Base-by-base conservation (phyloP, 1,140 invertebrate genomes). In the Drosophila suzukii region DNA sequence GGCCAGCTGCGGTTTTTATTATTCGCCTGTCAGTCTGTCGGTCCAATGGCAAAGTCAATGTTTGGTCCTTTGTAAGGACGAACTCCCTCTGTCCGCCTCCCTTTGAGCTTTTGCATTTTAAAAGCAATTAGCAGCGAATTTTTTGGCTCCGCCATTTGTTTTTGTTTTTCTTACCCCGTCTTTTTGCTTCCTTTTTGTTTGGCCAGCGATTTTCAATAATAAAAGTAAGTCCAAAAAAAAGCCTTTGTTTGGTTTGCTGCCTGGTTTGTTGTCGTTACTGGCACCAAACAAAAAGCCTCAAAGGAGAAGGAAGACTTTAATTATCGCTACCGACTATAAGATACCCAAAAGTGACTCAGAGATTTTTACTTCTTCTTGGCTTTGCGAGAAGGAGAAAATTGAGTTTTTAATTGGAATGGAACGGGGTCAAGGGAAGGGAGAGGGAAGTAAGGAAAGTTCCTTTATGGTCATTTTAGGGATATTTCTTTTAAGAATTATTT, bases 71-170 rank as follows among this genome's bases (percentile, higher is more conserved):
- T 63, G 66, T 78, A 27, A 36, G 38, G 39, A 36, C 43, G 36
- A 32, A 49, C 60, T 58, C 12, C 49, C 47, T 36, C 61, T 56
- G 47, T 51, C 54, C 34, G 61, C 41, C 54, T 39, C 58, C 41
- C 54, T 39, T 43, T 46, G 54, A 74, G 79, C 83, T 83, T 88
- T 86, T 86, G 80, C 83, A 89, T 88, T 88, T 89, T 88, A 88
- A 88, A 88, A 88, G 84, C 83, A 88, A 88, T 88, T 88, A 88
- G 83, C 83, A 88, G 83, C 67, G 76, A 81, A 89, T 86, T 86
- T 86, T 86, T 86, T 83, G 83, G 71, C 63, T 43, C 27, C 63
- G 71, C 50, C 54, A 34, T 50, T 76, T 86, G 62, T 79, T 88
- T 83, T 88, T 82, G 70, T 77, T 83, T 75, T 61, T 75, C 75